A percentile compares a stretch with the other conserved stretches of the same genome.
Evolutionary conservation across 2,113 vertebrate species (phyloP).

Genomic region (Cyanoramphus novaezelandiae): DNA sequence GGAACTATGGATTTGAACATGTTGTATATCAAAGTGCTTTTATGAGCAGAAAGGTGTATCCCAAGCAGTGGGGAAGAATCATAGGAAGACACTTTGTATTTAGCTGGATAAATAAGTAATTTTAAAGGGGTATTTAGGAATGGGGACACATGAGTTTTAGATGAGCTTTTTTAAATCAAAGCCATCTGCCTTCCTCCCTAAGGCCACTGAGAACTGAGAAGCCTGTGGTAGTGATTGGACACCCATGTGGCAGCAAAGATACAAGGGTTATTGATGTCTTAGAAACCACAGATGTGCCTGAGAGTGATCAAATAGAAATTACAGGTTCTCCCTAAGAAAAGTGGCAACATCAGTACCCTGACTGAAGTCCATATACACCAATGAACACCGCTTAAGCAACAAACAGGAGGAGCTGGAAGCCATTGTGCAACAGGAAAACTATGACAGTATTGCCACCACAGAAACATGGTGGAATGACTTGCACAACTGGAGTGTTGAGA

Average conservation of each 20-base stretch:
- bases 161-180: neutral
- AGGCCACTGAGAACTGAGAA: neutral
- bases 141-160: neutral
- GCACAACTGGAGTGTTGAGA: neutral
- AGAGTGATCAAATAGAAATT: neutral
- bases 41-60: neutral
- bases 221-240: neutral
- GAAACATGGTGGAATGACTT: neutral
- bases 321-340: neutral
- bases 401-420: neutral
- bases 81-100: neutral
- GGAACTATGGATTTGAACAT: neutral
- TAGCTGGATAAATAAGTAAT: neutral
- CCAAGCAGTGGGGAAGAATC: neutral
- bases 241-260: neutral
- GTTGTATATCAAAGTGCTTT: neutral
- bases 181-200: neutral
- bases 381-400: neutral
- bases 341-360: neutral
- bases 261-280: neutral
- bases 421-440: neutral
- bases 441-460: neutral
- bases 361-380: neutral
- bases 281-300: neutral
- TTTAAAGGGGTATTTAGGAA: neutral